These are phyloP conservation scores for Nothura maculosa DNA, from an alignment of 2,797 vertebrate species.

Conservation along the genomic window DNA sequence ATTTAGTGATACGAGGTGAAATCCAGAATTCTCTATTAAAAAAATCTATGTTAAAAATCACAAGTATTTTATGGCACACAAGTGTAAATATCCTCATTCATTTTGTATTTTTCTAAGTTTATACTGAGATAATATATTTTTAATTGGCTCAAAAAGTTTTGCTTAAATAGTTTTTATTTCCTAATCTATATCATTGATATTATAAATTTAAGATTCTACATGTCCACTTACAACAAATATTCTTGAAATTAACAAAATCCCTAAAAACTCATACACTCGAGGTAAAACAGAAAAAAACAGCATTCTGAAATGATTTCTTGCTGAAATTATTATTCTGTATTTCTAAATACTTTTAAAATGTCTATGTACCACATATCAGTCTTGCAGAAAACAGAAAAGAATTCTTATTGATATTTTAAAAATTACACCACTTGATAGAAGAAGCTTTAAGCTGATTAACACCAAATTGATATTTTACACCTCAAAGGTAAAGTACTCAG, in stretches of 20 bases:
- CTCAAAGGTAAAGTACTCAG: slow-evolving; percentile 2
- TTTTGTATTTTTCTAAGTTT: background rate
- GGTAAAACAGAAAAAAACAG: background rate
- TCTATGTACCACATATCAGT: background rate
- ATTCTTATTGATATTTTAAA: background rate
- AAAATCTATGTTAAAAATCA: slow-evolving; percentile 3
- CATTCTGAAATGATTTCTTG: background rate
- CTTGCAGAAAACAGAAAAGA: background rate
- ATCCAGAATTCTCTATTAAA: background rate
- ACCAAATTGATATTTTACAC: background rate
- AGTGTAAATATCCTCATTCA: slow-evolving; percentile 19
- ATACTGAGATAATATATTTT: background rate
- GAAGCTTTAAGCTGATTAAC: slow-evolving; percentile 5
- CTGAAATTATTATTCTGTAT: background rate
- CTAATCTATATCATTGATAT: background rate
- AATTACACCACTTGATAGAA: background rate
- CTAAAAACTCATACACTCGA: background rate
- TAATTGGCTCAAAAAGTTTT: background rate
- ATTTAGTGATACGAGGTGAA: background rate
- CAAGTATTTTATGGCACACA: background rate
- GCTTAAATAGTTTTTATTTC: background rate
- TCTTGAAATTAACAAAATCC: background rate
- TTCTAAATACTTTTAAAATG: background rate
- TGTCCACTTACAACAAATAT: background rate
- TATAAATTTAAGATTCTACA: background rate